These are phyloP conservation scores for Piaya cayana DNA, from an alignment of 2,113 vertebrate genomes.

Conservation along the genomic window DNA sequence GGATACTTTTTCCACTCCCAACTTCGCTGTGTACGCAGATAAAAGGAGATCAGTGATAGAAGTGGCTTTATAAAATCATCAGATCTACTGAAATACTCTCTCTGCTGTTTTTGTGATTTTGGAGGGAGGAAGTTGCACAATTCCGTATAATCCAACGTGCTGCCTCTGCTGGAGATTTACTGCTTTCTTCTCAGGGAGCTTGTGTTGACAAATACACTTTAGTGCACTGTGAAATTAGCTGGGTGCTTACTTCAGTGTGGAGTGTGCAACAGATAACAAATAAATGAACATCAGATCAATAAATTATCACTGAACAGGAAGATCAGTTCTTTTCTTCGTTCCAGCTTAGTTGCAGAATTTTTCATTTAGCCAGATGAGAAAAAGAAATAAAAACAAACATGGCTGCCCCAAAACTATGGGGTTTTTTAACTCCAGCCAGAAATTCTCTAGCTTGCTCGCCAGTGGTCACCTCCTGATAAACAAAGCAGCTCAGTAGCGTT, in stretches of 20 bases:
- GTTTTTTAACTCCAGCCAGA: not conserved
- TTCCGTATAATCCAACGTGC: not conserved
- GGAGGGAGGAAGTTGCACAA: not conserved
- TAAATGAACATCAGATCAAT: not conserved
- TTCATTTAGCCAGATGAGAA: not conserved
- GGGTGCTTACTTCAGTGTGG: not conserved
- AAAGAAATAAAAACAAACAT: not conserved
- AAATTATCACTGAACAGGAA: not conserved
- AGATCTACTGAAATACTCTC: constrained; percentile 25
- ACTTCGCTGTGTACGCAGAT: not conserved
- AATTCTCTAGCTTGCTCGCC: not conserved
- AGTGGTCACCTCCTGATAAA: not conserved
- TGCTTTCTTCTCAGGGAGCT: constrained; percentile 1
- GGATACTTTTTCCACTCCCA: not conserved
- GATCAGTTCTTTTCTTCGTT: not conserved
- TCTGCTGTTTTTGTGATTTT: constrained; percentile 1
- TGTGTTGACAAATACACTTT: not conserved
- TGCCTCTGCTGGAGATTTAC: not conserved
- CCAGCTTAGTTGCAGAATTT: not conserved
- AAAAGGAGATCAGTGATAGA: not conserved
- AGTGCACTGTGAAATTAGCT: not conserved
- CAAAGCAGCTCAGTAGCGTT: not conserved
- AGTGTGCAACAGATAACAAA: not conserved
- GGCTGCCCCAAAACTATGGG: not conserved
- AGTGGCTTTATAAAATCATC: not conserved